Evolutionary conservation across 2,888 invertebrate species (phyloP), one percentile per base, ranked within the genome.

Genomic region (Desoria tigrina): DNA sequence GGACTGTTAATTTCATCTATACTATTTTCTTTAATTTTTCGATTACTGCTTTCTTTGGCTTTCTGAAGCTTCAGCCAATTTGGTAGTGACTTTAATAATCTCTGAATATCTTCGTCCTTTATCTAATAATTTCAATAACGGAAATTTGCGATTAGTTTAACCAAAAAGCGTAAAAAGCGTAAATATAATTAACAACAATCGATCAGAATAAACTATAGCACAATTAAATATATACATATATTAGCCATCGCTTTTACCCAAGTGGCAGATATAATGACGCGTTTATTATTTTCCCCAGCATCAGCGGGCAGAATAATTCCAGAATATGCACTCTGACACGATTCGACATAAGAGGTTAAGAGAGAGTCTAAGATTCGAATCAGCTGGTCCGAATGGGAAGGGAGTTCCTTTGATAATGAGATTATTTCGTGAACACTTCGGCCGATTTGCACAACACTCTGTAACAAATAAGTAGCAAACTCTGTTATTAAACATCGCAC

Each of bases 71-170:
- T 86, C 54, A 85, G 83, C 88, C 88, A 89, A 77, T 91, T 92
- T 0, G 92, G 92, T 60, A 93, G 81, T 24, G 89, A 87, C 80
- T 92, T 93, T 76, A 97, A 85, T 81, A 95, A 92, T 61, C 95
- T 83, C 78, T 90, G 93, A 68, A 97, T 95, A 79, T 97, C 96
- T 77, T 94, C 94, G 81, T 97, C 96, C 75, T 92, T 92, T 4
- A 32, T 32, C n/a, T n/a, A n/a, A n/a, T n/a, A n/a, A n/a, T n/a
- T n/a, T n/a, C n/a, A n/a, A n/a, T n/a, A n/a, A n/a, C n/a, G n/a
- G n/a, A n/a, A n/a, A n/a, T n/a, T n/a, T n/a, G n/a, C n/a, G n/a
- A n/a, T n/a, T n/a, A n/a, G n/a, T n/a, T n/a, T n/a, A n/a, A n/a
- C n/a, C n/a, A n/a, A n/a, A n/a, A n/a, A n/a, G n/a, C n/a, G n/a